Percentiles rank a stretch among this genome's conserved stretches.
phyloP scores from a whole-genome alignment of 2,888 invertebrate genomes.

The Cosmorhoe ocellata region DNA sequence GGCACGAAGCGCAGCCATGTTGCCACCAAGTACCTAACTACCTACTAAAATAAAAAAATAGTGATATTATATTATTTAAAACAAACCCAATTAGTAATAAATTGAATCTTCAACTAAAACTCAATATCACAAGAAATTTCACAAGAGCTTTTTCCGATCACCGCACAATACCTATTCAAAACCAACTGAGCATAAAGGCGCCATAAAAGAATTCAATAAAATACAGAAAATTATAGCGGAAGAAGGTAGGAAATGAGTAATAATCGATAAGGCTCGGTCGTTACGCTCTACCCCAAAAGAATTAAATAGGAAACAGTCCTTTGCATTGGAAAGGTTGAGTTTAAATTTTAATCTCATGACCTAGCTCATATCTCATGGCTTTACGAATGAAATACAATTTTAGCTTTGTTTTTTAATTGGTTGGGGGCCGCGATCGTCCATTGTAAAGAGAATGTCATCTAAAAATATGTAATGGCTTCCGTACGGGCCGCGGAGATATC shows the following conservation, averaged over 20 bases:
- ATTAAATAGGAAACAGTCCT: constrained; percentile 45
- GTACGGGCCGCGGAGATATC: constrained; percentile 57
- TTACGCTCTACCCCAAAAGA: constrained; percentile 22
- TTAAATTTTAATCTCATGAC: constrained; percentile 10
- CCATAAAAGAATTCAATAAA: constrained; percentile 42
- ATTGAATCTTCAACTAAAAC: constrained; percentile 5
- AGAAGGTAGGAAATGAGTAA: constrained; percentile 43
- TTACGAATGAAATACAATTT: neutral
- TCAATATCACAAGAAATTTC: constrained; percentile 21
- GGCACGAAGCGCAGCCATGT: constrained; percentile 32
- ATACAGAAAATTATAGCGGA: constrained; percentile 41
- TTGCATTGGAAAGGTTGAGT: constrained; percentile 19
- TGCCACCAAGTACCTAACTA: constrained; percentile 26
- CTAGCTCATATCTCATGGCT: neutral
- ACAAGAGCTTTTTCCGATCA: constrained; percentile 32
- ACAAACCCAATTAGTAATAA: constrained; percentile 3
- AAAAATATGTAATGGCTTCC: constrained; percentile 64
- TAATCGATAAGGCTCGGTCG: constrained; percentile 40
- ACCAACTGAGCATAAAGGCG: constrained; percentile 42
- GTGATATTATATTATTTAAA: neutral
- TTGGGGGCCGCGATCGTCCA: constrained; percentile 25
- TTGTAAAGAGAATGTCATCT: constrained; percentile 51
- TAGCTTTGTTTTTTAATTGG: neutral
- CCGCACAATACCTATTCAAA: constrained; percentile 41
- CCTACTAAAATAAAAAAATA: neutral